These are phyloP conservation scores for Ceratothoa steindachneri DNA, from an alignment of 2,888 invertebrate genomes.

Conservation along the genomic window DNA sequence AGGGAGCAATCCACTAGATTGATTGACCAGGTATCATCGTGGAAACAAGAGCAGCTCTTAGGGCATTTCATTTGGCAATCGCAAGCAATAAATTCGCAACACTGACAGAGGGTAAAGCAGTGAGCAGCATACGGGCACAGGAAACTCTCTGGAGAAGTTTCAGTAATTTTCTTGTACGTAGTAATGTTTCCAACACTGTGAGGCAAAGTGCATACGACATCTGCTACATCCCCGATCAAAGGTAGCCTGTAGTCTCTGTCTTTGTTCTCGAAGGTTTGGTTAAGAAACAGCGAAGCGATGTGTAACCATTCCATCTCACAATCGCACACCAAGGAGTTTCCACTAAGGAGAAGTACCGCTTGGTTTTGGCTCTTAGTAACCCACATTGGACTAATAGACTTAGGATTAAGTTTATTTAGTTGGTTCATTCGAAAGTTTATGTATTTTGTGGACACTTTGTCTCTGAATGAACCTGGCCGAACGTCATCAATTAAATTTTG, in stretches of 20 bases:
- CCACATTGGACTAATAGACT: constrained; percentile 66
- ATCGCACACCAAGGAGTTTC: constrained; percentile 78
- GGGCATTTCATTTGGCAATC: constrained; percentile 97
- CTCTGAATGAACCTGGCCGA: constrained; percentile 65
- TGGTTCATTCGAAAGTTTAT: constrained; percentile 72
- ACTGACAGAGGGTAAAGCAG: constrained; percentile 89
- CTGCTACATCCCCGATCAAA: constrained; percentile 4
- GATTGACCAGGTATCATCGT: constrained; percentile 87
- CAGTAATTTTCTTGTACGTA: constrained; percentile 19
- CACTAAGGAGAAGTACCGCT: constrained; percentile 72
- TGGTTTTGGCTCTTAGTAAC: constrained; percentile 65
- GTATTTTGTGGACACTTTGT: constrained; percentile 67
- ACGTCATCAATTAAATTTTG: constrained; percentile 53
- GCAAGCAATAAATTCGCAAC: constrained; percentile 94
- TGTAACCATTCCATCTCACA: constrained; percentile 83
- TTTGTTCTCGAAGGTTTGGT: not conserved
- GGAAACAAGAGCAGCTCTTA: constrained; percentile 86
- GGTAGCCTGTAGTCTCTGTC: not conserved
- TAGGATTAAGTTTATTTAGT: constrained; percentile 67
- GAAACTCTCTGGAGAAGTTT: constrained; percentile 59
- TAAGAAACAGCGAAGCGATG: constrained; percentile 16
- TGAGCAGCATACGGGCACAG: constrained; percentile 87
- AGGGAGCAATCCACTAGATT: constrained; percentile 78
- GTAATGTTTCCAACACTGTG: constrained; percentile 19
- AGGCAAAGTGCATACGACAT: constrained; percentile 25